A percentile compares a stretch with the other conserved stretches of the same genome.
Conservation (phyloP, 2,113 vertebrate genomes). For the Pitta sordida region DNA sequence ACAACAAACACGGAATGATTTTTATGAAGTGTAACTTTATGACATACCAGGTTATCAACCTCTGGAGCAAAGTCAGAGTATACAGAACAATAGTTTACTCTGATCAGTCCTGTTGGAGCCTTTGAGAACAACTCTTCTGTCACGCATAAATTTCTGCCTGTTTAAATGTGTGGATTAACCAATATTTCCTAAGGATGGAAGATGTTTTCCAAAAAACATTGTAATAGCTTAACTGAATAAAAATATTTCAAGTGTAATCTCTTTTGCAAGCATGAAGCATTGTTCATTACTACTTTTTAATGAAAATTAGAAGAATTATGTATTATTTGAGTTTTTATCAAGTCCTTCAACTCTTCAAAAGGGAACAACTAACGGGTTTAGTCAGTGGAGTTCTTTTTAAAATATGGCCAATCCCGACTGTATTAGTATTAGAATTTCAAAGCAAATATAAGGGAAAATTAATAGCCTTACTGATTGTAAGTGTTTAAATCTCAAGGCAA, state of each 20-base stretch:
- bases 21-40: not conserved
- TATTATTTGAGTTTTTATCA: not conserved
- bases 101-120: not conserved
- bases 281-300: not conserved
- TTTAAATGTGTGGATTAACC: not conserved
- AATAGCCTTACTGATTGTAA: not conserved
- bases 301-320: not conserved
- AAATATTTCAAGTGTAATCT: not conserved
- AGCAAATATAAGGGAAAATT: not conserved
- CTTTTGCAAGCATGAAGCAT: not conserved
- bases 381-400: not conserved
- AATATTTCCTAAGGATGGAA: not conserved
- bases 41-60: not conserved
- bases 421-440: not conserved
- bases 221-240: not conserved
- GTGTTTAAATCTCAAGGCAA: not conserved
- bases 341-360: not conserved
- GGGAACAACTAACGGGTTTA: not conserved
- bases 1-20: not conserved
- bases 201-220: not conserved
- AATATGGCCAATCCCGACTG: not conserved
- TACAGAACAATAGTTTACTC: not conserved
- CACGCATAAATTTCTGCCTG: not conserved
- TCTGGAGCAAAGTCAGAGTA: not conserved
- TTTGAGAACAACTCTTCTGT: not conserved